phyloP scores from a whole-genome alignment of 2,888 invertebrate genomes.

The Nymphalis c-album region DNA sequence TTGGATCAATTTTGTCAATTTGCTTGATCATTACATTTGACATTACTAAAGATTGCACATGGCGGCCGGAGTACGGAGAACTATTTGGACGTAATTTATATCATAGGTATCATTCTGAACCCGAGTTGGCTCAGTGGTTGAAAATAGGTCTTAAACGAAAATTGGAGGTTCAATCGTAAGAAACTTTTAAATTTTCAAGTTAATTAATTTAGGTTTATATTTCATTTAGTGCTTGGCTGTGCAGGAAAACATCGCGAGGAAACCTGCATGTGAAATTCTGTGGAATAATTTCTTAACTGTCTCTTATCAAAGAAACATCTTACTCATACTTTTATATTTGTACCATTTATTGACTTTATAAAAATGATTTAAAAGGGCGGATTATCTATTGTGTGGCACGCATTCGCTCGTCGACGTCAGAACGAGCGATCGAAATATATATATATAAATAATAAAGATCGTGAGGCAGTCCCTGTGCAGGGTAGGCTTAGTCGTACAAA shows the following conservation, averaged over 20 bases:
- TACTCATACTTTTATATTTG: no score
- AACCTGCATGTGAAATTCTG: no score
- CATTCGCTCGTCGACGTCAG: slow-evolving; percentile 37
- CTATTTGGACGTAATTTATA: slow-evolving; percentile 16
- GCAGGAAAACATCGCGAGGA: no score
- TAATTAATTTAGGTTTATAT: no score
- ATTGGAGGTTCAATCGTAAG: no score
- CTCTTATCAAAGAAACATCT: no score
- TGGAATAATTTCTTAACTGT: no score
- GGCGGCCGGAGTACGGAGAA: slow-evolving; percentile 25
- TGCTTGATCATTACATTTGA: slow-evolving; percentile 42
- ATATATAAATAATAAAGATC: slow-evolving; percentile 80
- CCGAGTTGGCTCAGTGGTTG: no score
- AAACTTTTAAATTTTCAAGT: no score
- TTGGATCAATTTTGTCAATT: slow-evolving; percentile 44
- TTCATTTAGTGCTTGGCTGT: no score
- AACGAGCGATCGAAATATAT: slow-evolving; percentile 72
- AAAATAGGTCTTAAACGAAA: no score
- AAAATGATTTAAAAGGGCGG: slow-evolving; percentile 12
- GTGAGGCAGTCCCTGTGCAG: slow-evolving; percentile 59
- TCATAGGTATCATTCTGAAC: neutral
- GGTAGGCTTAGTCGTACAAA: slow-evolving; percentile 79
- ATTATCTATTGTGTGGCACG: slow-evolving; percentile 32
- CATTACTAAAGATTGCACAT: slow-evolving; percentile 38
- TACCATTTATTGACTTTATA: no score